Percentiles rank a stretch among this genome's conserved stretches.
Evolutionary conservation across 1,140 invertebrate species (phyloP).

Genomic region (Lepidotrigona ventralis): DNA sequence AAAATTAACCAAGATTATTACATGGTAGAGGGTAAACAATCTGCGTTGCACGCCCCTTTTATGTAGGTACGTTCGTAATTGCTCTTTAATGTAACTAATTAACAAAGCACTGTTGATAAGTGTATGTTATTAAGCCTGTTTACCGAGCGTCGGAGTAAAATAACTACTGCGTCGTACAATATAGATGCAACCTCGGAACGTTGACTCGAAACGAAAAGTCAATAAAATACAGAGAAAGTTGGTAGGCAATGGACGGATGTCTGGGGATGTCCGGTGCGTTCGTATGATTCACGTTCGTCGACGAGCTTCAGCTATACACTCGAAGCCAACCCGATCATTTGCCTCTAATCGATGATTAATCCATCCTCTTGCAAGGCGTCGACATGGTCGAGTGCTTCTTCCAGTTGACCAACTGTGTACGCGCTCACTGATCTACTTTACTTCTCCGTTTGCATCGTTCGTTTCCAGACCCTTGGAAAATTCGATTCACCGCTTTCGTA

Average conservation of each 20-base stretch:
- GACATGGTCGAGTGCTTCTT: conserved; percentile 42
- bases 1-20: neutral
- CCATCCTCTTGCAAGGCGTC: conserved; percentile 33
- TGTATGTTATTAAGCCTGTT: neutral
- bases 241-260: conserved; percentile 6
- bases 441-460: neutral
- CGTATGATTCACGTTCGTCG: conserved; percentile 11
- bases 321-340: conserved; percentile 35
- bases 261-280: neutral
- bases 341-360: conserved; percentile 60
- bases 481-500: conserved; percentile 15
- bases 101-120: neutral
- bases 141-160: neutral
- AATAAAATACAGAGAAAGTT: neutral
- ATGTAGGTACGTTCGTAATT: neutral
- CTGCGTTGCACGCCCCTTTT: neutral
- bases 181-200: neutral
- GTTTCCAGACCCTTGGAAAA: neutral
- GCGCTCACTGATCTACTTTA: neutral
- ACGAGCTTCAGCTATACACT: conserved; percentile 16
- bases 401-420: conserved; percentile 32
- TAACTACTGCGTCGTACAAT: neutral
- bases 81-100: neutral
- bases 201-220: neutral
- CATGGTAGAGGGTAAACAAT: neutral